A percentile compares a stretch with the other conserved stretches of the same genome.
phyloP scores from a whole-genome alignment of 2,888 invertebrate species.

The Agonopterix heracliana region DNA sequence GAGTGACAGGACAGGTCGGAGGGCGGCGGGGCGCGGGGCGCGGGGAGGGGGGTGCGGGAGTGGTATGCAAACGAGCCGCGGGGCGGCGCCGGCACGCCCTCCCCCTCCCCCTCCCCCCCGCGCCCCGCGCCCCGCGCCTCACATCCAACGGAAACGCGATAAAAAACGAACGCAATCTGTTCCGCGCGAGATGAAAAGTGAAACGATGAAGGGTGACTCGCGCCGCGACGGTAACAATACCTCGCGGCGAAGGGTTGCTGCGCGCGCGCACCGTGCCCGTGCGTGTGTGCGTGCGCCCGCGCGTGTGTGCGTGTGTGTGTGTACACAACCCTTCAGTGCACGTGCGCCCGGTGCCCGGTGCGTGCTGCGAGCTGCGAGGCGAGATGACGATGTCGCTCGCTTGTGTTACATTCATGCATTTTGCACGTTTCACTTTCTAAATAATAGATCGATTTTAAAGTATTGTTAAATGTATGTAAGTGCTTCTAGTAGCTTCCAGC shows the following conservation, averaged over 20 bases:
- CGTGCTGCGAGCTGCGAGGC: too few relatives aligned
- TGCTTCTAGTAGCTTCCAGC: too few relatives aligned
- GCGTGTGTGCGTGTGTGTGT: too few relatives aligned
- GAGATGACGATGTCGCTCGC: too few relatives aligned
- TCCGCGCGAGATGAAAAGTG: slow-evolving; percentile 42
- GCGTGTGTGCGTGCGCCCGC: too few relatives aligned
- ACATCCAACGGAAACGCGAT: slow-evolving; percentile 31
- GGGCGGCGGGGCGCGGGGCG: neutral
- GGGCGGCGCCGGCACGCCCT: slow-evolving; percentile 31
- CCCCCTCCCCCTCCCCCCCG: slow-evolving; percentile 23
- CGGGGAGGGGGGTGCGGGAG: slow-evolving; percentile 13
- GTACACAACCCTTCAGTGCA: slow-evolving; percentile 1
- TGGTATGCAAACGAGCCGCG: slow-evolving; percentile 48
- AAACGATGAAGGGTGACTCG: slow-evolving; percentile 42
- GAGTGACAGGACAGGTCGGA: neutral
- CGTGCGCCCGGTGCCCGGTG: too few relatives aligned
- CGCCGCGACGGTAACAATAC: slow-evolving; percentile 15
- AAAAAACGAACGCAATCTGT: slow-evolving; percentile 51
- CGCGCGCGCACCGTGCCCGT: slow-evolving; percentile 31
- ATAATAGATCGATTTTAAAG: too few relatives aligned
- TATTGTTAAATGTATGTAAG: too few relatives aligned
- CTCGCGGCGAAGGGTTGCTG: slow-evolving; percentile 31
- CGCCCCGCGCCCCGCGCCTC: slow-evolving; percentile 19
- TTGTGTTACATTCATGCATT: too few relatives aligned
- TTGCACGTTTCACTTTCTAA: too few relatives aligned